Evolutionary conservation across 1,140 invertebrate species (phyloP).

Genomic region (Drosophila lacteicornis): DNA sequence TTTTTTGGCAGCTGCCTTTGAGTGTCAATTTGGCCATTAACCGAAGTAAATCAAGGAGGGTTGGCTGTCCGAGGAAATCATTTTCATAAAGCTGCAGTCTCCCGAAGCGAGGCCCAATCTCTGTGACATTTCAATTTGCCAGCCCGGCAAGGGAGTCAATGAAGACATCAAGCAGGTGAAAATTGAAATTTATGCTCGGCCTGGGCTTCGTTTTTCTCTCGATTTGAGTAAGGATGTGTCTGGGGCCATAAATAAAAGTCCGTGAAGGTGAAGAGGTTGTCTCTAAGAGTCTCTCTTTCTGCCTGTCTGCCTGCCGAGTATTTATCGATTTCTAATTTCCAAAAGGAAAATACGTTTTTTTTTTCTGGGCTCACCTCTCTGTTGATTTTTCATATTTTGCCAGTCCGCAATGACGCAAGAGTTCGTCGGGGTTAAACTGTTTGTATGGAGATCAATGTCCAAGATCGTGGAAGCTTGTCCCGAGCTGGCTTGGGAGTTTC

Average conservation of each 20-base stretch:
- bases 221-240: constrained; percentile 41
- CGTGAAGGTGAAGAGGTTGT: constrained; percentile 33
- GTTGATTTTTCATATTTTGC: constrained; percentile 44
- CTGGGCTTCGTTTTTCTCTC: constrained; percentile 9
- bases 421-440: constrained; percentile 74
- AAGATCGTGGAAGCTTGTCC: constrained; percentile 29
- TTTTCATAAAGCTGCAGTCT: constrained; percentile 52
- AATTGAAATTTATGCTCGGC: constrained; percentile 72
- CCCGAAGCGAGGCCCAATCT: constrained; percentile 8
- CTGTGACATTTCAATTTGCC: constrained; percentile 72
- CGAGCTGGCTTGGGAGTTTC: constrained; percentile 15
- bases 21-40: constrained; percentile 60
- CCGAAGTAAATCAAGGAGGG: constrained; percentile 39
- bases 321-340: constrained; percentile 79
- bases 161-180: constrained; percentile 61
- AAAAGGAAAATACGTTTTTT: constrained; percentile 17
- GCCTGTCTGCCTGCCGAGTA: constrained; percentile 10
- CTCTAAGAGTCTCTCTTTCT: constrained; percentile 26
- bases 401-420: constrained; percentile 61
- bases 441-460: constrained; percentile 77
- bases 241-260: constrained; percentile 52
- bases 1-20: constrained; percentile 51
- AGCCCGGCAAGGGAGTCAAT: constrained; percentile 19
- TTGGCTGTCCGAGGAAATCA: constrained; percentile 50
- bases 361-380: constrained; percentile 38